Base-by-base conservation (phyloP, 2,888 invertebrate genomes). In the Ichneumon xanthorius region DNA sequence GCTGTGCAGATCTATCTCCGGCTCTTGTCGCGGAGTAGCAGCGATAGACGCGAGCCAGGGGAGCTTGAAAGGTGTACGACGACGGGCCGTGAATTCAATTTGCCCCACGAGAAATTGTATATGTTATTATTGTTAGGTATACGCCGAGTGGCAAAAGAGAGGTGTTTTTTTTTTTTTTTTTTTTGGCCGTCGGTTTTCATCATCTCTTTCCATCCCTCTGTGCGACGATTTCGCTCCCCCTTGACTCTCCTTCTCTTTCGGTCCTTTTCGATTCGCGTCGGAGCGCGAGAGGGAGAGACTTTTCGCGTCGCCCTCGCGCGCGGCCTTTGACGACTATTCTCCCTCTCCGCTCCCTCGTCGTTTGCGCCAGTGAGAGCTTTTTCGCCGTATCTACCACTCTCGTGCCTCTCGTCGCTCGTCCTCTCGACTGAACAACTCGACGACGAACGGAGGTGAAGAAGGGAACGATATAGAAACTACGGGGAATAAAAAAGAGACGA, bases 71-170 rank as follows among this genome's bases (percentile, higher is more conserved):
- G 76, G 71, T 76, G 71, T 70, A 71, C 63, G 70, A 80, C 63
- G 68, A 75, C 63, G 65, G 40, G 58, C 22, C 76, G 58, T 68
- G 80, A 84, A 84, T 77, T 84, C 77, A 77, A 84, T 84, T 84
- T 84, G 77, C 71, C 80, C 75, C 84, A 71, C 84, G 79, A 40
- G 77, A 84, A 80, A 80, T 84, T 77, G 72, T 80, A 80, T 80
- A 68, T 48, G 75, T 76, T 71, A 80, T 84, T 76, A 80, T 80
- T 71, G 75, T 80, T 65, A 33, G n/a, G 50, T 79, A 63, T 63
- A 63, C 61, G 48, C 53, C n/a, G 61, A 26, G 63, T 80, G 45
- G 48, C 48, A 70, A 40, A 33, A 71, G 61, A 61, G 70, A 61
- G 16, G 4, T 22, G 14, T 11, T 2, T 22, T 40, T 37, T 45